A percentile compares a stretch with the other conserved stretches of the same genome.
Conservation (phyloP, 1,140 invertebrate species). For the Drosophila melanica region DNA sequence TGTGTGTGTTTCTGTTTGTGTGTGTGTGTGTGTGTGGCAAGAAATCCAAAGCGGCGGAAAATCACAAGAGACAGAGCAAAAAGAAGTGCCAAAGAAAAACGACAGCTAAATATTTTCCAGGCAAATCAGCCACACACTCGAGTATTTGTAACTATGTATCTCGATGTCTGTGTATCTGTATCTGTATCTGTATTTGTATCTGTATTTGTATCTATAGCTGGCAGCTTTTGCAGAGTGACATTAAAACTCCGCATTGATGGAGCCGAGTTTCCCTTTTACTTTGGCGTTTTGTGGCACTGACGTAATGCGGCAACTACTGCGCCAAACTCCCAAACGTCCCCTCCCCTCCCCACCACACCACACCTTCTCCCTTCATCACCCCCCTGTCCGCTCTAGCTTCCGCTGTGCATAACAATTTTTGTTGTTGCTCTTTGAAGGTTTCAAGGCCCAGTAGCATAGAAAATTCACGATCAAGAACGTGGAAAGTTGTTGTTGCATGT, state of each 20-base stretch:
- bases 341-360: not conserved
- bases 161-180: conserved; percentile 6
- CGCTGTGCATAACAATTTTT: conserved; percentile 19
- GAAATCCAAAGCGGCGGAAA: conserved; percentile 57
- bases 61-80: conserved; percentile 47
- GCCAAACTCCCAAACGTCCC: conserved; percentile 44
- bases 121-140: not conserved
- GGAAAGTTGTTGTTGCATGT: conserved; percentile 63
- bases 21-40: not conserved
- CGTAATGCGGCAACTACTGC: conserved; percentile 77
- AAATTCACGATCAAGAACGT: conserved; percentile 84
- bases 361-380: not conserved
- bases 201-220: conserved; percentile 1
- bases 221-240: conserved; percentile 33
- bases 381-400: not conserved
- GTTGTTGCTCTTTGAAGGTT: conserved; percentile 56
- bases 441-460: conserved; percentile 83
- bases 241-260: conserved; percentile 43
- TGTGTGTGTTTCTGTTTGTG: not conserved
- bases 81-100: conserved; percentile 61
- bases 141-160: conserved; percentile 24
- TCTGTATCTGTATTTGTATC: conserved; percentile 13
- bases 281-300: conserved; percentile 62
- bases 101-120: conserved; percentile 24
- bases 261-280: conserved; percentile 73